Base-by-base conservation (phyloP, 1,140 invertebrate genomes). In the Macrobrachium nipponense region DNA sequence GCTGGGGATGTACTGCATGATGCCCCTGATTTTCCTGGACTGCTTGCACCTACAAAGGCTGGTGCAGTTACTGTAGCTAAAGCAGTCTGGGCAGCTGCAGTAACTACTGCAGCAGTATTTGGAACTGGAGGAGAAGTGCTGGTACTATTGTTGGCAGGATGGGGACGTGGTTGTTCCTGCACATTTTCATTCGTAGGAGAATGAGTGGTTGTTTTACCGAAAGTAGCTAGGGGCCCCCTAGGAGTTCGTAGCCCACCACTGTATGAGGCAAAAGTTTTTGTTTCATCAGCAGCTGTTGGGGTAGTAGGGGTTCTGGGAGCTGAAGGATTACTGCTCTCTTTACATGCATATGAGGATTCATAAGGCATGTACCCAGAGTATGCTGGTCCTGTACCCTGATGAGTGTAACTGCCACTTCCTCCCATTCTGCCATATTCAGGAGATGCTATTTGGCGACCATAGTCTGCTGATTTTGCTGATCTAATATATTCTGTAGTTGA, bases 201-300 rank as follows among this genome's bases (percentile, higher is more conserved):
- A 62, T 79, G 64, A 23, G 15, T 75, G n/a, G 23, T 61, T 18
- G 36, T 66, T 72, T 89, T 89, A 10, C 88, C 88, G 61, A 89
- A 89, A 11, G 88, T 87, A 58, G 80, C 88, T 5, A 89, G 62
- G 17, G 86, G 86, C 3, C 68, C 82, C 14, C 84, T 59, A 20
- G 88, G 85, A 43, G 76, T 66, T n/a, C 88, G 66, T n/a, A 68
- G 79, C 15, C 85, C 88, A 7, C 78, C 76, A 51, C 51, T 51
- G 43, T 85, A 89, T 0, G 88, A 18, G 64, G 66, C 66, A 59
- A 85, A 89, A 66, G 75, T 70, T 68, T 89, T 87, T 15, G 81
- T 44, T 1, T 77, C 20, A 0, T 83, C 75, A 7, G 23, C 36
- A 43, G 78, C 27, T 72, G 27, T 61, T 77, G 76, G 64, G 17